phyloP scores from a whole-genome alignment of 1,140 invertebrate genomes.

The Trichomalopsis sarcophagae region DNA sequence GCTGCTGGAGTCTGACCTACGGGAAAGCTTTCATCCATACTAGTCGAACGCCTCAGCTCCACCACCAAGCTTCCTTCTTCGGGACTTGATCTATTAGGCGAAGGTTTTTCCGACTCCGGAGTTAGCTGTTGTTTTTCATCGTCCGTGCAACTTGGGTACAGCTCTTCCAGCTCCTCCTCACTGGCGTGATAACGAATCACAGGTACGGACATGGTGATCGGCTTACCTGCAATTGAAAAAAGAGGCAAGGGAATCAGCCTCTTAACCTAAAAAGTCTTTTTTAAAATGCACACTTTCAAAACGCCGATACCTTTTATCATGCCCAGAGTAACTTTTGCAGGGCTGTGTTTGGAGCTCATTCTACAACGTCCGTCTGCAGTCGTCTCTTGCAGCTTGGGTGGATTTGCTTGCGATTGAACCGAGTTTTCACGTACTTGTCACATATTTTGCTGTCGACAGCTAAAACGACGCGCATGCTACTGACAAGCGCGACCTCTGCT shows the following conservation, averaged over 20 bases:
- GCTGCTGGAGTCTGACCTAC: slow-evolving; percentile 72
- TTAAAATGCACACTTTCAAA: no score
- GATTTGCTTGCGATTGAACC: neutral
- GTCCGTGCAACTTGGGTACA: slow-evolving; percentile 76
- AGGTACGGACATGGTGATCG: slow-evolving; percentile 79
- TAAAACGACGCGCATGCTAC: no score
- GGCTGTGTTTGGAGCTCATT: slow-evolving; percentile 68
- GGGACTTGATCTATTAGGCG: slow-evolving; percentile 59
- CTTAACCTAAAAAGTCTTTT: no score
- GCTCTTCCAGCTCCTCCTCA: slow-evolving; percentile 82
- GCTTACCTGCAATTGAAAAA: slow-evolving; percentile 75
- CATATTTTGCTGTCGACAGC: no score
- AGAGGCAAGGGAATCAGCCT: no score
- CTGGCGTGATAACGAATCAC: slow-evolving; percentile 83
- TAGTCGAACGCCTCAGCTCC: slow-evolving; percentile 69
- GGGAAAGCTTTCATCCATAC: slow-evolving; percentile 69
- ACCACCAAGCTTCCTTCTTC: slow-evolving; percentile 59
- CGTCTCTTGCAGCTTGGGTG: neutral
- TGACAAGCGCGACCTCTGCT: no score
- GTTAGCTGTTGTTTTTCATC: slow-evolving; percentile 76
- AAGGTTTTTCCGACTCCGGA: slow-evolving; percentile 71
- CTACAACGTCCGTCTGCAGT: slow-evolving; percentile 14
- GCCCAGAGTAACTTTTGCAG: slow-evolving; percentile 68
- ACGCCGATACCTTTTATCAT: slow-evolving; percentile 68
- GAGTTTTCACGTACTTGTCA: neutral